Conservation (phyloP, 2,113 vertebrate species). For the Lepus europaeus region DNA sequence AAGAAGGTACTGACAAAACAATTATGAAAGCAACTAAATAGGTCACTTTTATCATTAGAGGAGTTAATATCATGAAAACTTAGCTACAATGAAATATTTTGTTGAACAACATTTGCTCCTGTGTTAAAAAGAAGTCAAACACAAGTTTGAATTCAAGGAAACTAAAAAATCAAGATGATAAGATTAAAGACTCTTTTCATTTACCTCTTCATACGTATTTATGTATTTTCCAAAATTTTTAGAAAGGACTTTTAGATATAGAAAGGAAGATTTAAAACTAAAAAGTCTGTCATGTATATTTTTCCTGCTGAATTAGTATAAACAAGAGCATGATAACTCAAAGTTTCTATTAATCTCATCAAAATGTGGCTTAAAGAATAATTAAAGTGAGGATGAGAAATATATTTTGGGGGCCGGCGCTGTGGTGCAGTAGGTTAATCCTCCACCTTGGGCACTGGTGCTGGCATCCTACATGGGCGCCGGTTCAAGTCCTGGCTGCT, state of each 20-base stretch:
- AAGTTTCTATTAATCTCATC: conserved; percentile 3
- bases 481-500: too few species aligned
- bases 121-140: not conserved
- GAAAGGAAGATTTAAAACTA: not conserved
- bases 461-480: too few species aligned
- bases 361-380: conserved; percentile 20
- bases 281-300: not conserved
- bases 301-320: not conserved
- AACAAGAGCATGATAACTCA: not conserved
- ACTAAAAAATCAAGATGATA: not conserved
- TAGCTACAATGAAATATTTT: conserved; percentile 25
- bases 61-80: conserved; percentile 22
- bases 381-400: conserved; percentile 22
- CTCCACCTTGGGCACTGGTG: too few species aligned
- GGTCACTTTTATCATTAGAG: not conserved
- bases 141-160: conserved; percentile 34
- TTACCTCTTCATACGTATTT: not conserved
- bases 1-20: not conserved
- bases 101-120: not conserved
- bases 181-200: not conserved
- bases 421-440: too few species aligned
- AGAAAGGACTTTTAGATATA: conserved; percentile 47
- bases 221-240: not conserved
- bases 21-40: conserved; percentile 29
- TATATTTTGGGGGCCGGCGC: not conserved